phyloP scores from a whole-genome alignment of 2,797 vertebrate genomes.

The Enteromius mattozi region DNA sequence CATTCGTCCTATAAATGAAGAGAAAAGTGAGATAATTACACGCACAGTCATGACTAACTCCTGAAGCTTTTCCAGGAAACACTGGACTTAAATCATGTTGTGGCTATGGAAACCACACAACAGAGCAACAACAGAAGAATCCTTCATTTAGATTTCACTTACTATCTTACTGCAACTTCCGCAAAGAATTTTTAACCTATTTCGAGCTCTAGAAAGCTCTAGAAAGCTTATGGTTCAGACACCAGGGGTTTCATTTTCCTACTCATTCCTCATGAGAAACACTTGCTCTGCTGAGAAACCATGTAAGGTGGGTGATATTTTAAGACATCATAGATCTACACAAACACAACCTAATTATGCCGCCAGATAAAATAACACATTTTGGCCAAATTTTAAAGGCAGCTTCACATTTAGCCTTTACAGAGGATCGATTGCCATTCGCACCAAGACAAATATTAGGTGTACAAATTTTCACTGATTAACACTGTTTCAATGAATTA shows the following conservation, averaged over 20 bases:
- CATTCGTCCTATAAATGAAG: slow-evolving; percentile 73
- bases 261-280: neutral
- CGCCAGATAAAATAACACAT: neutral
- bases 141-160: neutral
- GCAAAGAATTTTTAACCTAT: neutral
- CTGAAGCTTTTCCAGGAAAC: neutral
- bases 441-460: neutral
- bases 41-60: neutral
- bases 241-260: neutral
- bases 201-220: neutral
- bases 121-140: neutral
- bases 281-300: slow-evolving; percentile 10
- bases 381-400: neutral
- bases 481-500: neutral
- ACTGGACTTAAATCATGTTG: neutral
- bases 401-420: neutral
- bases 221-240: neutral
- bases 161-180: neutral
- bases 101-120: neutral
- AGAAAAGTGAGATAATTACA: neutral
- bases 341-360: neutral
- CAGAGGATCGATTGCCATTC: neutral
- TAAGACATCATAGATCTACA: neutral
- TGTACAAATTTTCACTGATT: neutral
- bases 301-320: neutral